Conservation (phyloP, 92 coral and sea anemone genomes). For the Isaurus tuberculatus region DNA sequence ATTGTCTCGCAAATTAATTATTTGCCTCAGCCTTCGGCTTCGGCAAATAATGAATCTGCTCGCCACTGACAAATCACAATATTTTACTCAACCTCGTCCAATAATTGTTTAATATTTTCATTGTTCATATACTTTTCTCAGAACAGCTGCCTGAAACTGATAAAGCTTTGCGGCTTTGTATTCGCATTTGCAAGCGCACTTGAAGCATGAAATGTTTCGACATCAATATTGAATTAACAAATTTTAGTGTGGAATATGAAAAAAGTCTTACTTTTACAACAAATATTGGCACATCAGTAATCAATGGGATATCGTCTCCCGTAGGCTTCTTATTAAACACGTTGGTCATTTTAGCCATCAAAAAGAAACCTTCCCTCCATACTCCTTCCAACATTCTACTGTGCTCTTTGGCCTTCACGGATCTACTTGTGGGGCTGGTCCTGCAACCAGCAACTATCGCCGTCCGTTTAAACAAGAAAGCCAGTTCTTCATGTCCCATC, state of each 20-base stretch:
- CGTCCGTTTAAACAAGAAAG: not conserved
- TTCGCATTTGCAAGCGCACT: too few species aligned
- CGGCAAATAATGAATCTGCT: too few species aligned
- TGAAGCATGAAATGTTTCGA: constrained; percentile 23
- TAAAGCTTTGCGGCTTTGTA: too few species aligned
- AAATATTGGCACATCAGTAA: constrained; percentile 8
- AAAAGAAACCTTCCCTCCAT: constrained; percentile 1
- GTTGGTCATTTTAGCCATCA: constrained; percentile 12
- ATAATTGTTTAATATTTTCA: too few species aligned
- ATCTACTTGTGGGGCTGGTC: constrained; percentile 10
- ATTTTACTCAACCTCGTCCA: too few species aligned
- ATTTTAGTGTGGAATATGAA: not conserved
- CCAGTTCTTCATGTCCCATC: not conserved
- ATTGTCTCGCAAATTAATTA: too few species aligned
- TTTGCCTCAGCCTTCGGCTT: too few species aligned
- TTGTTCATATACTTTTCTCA: too few species aligned
- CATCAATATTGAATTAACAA: not conserved
- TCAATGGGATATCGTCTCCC: constrained; percentile 24
- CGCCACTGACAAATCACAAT: too few species aligned
- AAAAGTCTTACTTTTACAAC: not conserved
- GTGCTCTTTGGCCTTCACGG: constrained; percentile 17
- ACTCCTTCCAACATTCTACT: constrained; percentile 28
- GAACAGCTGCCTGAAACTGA: too few species aligned
- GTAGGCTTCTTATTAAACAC: constrained; percentile 14
- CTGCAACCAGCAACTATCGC: constrained; percentile 25